Conservation (phyloP, 92 coral and sea anemone genomes). For the Phenganax subtilis region DNA sequence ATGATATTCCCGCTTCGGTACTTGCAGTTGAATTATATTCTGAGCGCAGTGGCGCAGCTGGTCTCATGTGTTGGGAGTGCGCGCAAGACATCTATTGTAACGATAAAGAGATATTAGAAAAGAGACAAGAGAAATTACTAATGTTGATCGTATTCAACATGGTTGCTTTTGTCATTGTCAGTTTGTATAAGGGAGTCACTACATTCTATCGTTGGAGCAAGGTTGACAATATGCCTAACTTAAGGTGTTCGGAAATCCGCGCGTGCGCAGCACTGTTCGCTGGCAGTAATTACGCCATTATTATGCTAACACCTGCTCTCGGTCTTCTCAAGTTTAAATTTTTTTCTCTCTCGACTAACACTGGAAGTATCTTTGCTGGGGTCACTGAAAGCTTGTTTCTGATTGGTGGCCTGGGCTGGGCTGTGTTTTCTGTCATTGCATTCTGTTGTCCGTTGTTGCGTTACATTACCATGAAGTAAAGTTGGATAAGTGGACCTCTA, state of each 20-base stretch:
- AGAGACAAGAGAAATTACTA: slow-evolving; percentile 47
- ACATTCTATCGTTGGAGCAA: slow-evolving; percentile 76
- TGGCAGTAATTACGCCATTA: slow-evolving; percentile 60
- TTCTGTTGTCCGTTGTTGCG: slow-evolving; percentile 74
- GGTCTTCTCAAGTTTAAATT: slow-evolving; percentile 64
- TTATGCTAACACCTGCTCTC: slow-evolving; percentile 63
- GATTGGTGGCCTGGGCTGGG: slow-evolving; percentile 72
- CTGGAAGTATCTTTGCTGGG: slow-evolving; percentile 58
- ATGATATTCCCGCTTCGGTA: slow-evolving; percentile 68
- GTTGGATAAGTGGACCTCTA: background rate
- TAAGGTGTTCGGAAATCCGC: slow-evolving; percentile 66
- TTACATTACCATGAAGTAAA: slow-evolving; percentile 43
- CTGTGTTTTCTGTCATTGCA: slow-evolving; percentile 58
- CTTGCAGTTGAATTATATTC: slow-evolving; percentile 58
- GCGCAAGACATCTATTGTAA: slow-evolving; percentile 53
- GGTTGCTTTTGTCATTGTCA: slow-evolving; percentile 50
- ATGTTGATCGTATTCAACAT: slow-evolving; percentile 54
- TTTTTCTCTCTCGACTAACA: slow-evolving; percentile 57
- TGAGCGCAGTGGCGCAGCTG: slow-evolving; percentile 58
- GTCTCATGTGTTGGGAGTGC: slow-evolving; percentile 68
- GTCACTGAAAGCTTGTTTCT: slow-evolving; percentile 68
- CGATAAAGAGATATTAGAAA: slow-evolving; percentile 51
- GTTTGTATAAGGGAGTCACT: slow-evolving; percentile 61
- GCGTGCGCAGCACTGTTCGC: slow-evolving; percentile 74
- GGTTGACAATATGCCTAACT: slow-evolving; percentile 53